Base-by-base conservation (phyloP, 2,888 invertebrate species). In the Lycocerus yunnanus region DNA sequence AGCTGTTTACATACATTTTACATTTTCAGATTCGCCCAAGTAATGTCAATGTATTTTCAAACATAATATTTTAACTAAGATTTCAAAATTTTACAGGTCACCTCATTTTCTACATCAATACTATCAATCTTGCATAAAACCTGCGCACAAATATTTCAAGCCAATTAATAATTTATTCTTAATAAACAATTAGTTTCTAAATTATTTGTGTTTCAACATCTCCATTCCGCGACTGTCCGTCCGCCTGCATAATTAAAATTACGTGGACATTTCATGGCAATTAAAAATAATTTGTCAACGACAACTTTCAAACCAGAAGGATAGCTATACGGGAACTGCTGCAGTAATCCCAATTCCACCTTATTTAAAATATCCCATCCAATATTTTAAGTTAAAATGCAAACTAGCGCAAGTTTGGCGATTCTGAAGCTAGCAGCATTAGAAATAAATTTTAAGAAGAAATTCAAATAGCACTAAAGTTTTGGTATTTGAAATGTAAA, bases 1-100 rank as follows among this genome's bases (percentile, higher is more conserved):
- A 73, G 66, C 63, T 66, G 60, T 68, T 16, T 73, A 73, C 65
- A 70, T 73, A 61, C 66, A 73, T 76, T 74, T 69, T 72, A 63
- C 66, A 63, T 63, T 63, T 63, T 63, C 61, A 63, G 61, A 63
- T 63, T 63, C 61, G 10, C 61, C 43, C 61, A 13, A 63, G 61
- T 20, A 63, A 63, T 63, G 61, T 63, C 61, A n/a, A 16, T 13
- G 16, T 63, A 13, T 18, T 18, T 63, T 63, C 61, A 63, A 63
- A 18, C 16, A 18, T 20, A 63, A 18, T 63, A 63, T 63, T 63
- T 63, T 63, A 63, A 18, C 61, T 63, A 63, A 63, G 20, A 63
- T 43, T 43, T 43, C 43, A 2, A 43, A 2, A 43, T 43, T 43
- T 43, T n/a, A 43, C 43, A 27, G 27, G 3, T 13, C 13, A 13